A percentile compares a stretch with the other conserved stretches of the same genome.
These are phyloP conservation scores for Pseudorhombus dupliciocellatus DNA, from an alignment of 2,113 vertebrate genomes.

Conservation along the genomic window DNA sequence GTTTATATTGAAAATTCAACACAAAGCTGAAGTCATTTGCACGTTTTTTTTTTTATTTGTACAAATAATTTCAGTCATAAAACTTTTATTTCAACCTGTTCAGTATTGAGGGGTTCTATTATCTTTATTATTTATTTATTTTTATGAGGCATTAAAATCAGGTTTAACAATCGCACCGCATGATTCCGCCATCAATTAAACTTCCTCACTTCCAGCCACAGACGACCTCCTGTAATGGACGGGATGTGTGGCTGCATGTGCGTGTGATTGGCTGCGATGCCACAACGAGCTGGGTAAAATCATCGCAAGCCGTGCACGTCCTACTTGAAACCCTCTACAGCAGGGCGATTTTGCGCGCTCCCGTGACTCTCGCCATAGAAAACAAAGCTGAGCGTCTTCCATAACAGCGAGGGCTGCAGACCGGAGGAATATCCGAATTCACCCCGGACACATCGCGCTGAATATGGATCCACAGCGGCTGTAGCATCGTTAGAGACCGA, in stretches of 20 bases:
- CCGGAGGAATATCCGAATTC: constrained; percentile 60
- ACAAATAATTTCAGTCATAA: no score
- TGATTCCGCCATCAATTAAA: not conserved
- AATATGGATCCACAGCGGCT: constrained; percentile 80
- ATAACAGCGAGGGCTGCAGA: constrained; percentile 74
- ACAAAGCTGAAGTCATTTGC: no score
- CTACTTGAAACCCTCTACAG: constrained; percentile 70
- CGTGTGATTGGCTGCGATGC: constrained; percentile 30
- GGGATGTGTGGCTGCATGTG: constrained; percentile 18
- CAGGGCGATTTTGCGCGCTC: constrained; percentile 76
- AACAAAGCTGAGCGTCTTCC: constrained; percentile 84
- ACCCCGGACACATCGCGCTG: constrained; percentile 47
- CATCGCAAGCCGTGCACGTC: constrained; percentile 54
- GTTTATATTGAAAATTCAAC: no score
- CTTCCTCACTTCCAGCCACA: not conserved
- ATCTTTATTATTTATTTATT: not conserved
- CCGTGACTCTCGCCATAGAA: constrained; percentile 79
- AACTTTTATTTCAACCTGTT: not conserved
- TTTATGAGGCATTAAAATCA: not conserved
- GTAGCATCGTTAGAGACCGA: constrained; percentile 70
- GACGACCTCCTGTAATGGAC: not conserved
- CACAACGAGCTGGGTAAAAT: constrained; percentile 33
- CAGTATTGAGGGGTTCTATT: not conserved
- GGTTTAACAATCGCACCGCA: not conserved
- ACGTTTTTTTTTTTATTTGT: no score